Percentiles rank a stretch among this genome's conserved stretches.
Evolutionary conservation across 2,797 vertebrate genomes (phyloP).

Genomic region (Echeneis naucrates): DNA sequence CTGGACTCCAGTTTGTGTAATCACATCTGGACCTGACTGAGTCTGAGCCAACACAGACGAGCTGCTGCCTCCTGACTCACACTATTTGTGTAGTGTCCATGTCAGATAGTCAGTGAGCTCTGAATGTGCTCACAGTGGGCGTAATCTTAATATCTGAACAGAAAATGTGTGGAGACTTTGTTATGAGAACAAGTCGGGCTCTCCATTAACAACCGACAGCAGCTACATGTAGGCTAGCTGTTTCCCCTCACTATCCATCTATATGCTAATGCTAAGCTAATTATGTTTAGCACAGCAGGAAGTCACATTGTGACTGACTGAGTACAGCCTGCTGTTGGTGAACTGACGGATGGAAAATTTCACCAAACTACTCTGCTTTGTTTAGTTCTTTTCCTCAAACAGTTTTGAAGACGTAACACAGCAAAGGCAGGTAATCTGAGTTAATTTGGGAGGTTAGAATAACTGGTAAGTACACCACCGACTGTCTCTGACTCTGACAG

Average conservation of each 20-base stretch:
- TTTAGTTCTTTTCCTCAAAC: background rate
- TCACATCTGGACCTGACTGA: background rate
- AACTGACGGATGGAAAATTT: background rate
- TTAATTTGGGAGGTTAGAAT: background rate
- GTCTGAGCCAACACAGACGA: background rate
- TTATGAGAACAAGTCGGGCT: no score
- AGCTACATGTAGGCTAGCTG: background rate
- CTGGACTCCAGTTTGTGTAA: background rate
- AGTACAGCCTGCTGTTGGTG: no score
- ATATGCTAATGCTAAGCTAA: background rate
- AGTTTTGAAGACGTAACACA: background rate
- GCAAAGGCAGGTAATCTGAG: background rate
- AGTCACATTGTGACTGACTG: background rate
- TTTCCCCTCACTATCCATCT: background rate
- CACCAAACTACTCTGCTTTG: background rate
- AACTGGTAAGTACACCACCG: no score
- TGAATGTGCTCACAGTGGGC: no score
- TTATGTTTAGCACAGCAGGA: background rate
- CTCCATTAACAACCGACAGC: no score
- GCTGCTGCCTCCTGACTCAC: background rate
- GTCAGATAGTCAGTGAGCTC: no score
- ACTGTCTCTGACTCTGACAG: no score
- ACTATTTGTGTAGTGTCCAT: background rate
- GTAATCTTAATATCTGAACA: background rate
- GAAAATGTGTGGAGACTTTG: no score